Evolutionary conservation across 2,888 invertebrate species (phyloP).

Genomic region (Meghimatium bilineatum): DNA sequence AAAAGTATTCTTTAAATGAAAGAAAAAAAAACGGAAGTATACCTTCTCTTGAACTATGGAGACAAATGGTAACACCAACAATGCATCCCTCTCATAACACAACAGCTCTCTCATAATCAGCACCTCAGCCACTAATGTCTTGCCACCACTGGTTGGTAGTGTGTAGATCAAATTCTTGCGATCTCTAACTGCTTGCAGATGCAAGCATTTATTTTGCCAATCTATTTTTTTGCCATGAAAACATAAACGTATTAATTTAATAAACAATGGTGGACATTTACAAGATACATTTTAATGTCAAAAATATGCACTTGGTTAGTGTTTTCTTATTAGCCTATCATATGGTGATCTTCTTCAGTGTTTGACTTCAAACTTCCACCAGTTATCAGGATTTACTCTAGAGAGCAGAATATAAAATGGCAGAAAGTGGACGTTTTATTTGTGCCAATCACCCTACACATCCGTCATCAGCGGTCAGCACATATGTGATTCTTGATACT

Average conservation of each 20-base stretch:
- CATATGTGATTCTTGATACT: too few relatives aligned
- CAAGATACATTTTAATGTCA: not conserved
- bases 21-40: constrained; percentile 32
- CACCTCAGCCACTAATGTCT: constrained; percentile 96
- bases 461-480: too few relatives aligned
- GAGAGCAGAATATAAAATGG: too few relatives aligned
- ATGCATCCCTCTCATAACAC: constrained; percentile 87
- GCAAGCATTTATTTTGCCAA: constrained; percentile 96
- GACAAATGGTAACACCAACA: constrained; percentile 95
- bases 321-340: too few relatives aligned
- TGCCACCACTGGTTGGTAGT: constrained; percentile 96
- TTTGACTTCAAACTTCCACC: too few relatives aligned
- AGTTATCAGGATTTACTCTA: too few relatives aligned
- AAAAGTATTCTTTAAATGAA: too few relatives aligned
- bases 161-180: constrained; percentile 92
- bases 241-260: not conserved
- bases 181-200: constrained; percentile 84
- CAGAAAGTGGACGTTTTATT: too few relatives aligned
- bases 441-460: too few relatives aligned
- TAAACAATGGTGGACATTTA: not conserved
- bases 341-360: too few relatives aligned
- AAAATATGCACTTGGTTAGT: too few relatives aligned
- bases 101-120: constrained; percentile 91
- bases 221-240: constrained; percentile 78
- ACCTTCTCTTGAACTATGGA: constrained; percentile 98